These are phyloP conservation scores for Piscicola geometra DNA, from an alignment of 2,888 invertebrate genomes.

Conservation along the genomic window DNA sequence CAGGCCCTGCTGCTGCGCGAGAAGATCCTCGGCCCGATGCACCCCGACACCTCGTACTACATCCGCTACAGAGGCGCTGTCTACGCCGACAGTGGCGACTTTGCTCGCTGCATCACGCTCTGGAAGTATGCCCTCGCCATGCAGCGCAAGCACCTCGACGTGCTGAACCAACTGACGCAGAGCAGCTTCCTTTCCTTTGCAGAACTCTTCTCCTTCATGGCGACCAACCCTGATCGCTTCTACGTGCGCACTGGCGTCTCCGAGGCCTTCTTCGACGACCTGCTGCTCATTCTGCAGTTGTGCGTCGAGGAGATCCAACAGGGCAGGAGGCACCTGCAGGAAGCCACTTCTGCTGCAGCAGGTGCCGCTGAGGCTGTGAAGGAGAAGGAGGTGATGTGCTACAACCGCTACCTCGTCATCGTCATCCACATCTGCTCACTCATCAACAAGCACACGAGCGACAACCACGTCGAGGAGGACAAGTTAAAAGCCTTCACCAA, in stretches of 20 bases:
- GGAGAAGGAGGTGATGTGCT: conserved; percentile 67
- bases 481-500: conserved; percentile 61
- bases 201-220: conserved; percentile 79
- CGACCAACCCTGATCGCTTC: conserved; percentile 60
- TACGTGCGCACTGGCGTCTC: not conserved
- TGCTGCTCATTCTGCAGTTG: conserved; percentile 75
- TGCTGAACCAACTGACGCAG: conserved; percentile 88
- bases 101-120: conserved; percentile 78
- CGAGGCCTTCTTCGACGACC: conserved; percentile 72
- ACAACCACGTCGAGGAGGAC: conserved; percentile 48
- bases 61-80: conserved; percentile 87
- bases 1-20: conserved; percentile 79
- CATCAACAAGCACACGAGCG: conserved; percentile 50
- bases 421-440: conserved; percentile 65
- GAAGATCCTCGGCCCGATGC: conserved; percentile 81
- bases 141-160: conserved; percentile 86
- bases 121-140: conserved; percentile 96
- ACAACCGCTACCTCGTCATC: conserved; percentile 79
- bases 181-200: conserved; percentile 88
- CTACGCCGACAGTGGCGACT: conserved; percentile 85
- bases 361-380: conserved; percentile 33
- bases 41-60: conserved; percentile 94
- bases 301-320: conserved; percentile 63
- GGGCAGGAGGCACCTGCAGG: conserved; percentile 55
- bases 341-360: no score